Evolutionary conservation across 2,888 invertebrate species (phyloP), one percentile per base, ranked within the genome.

Genomic region (Elmis aenea): DNA sequence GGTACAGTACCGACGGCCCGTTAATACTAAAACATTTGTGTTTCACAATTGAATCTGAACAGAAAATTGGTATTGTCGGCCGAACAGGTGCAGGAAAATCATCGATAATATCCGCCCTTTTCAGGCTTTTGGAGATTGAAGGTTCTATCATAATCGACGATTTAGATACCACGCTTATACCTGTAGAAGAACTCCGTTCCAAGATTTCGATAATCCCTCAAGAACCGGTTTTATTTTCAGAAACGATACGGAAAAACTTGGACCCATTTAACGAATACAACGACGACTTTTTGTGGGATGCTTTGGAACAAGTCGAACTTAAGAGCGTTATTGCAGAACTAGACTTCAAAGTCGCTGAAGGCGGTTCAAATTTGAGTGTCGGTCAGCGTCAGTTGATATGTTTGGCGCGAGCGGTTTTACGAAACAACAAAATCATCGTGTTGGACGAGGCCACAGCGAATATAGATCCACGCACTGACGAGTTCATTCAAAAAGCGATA

Each of bases 141-240:
- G 80, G 79, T 2, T 35, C 46, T 0, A 69, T 81, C 24, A 51
- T 62, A 38, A 76, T 81, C 25, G 81, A 81, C 53, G 71, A 66
- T 1, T 50, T 75, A 4, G 62, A 68, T 20, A 68, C 64, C 2
- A 58, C 55, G 2, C 45, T 48, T 1, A 65, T 79, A 13, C 72
- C 71, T 3, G 60, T 79, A 15, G 37, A 45, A 29, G 28, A 31
- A 21, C 56, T 70, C 11, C 53, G 70, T 3, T 62, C 64, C 5
- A 66, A 62, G 35, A 62, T 70, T 14, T 66, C 69, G 25, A 68
- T 70, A 26, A 70, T 71, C 33, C 69, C 70, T 0, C 70, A 70
- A 45, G 88, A 89, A 58, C 88, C 89, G 0, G 84, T 88, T 38
- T 68, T 89, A 33, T 88, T 94, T 68, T 85, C 87, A 0, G 92